Conservation (phyloP, 2,797 vertebrate species). For the Enteromius treurensis region DNA sequence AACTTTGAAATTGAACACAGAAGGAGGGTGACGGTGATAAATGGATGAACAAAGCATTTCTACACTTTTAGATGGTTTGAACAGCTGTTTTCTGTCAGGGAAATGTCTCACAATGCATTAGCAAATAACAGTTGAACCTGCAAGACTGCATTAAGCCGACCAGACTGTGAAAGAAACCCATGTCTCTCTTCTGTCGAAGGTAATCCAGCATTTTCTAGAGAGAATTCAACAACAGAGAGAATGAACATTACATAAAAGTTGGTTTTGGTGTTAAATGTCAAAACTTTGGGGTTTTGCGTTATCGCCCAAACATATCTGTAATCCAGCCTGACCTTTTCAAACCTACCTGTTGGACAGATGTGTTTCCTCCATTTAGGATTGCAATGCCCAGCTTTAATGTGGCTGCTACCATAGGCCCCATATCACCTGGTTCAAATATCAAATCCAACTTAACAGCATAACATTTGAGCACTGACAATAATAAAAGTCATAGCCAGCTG, state of each 20-base stretch:
- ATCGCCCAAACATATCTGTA: not conserved
- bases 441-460: constrained; percentile 19
- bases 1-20: constrained; percentile 8
- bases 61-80: not conserved
- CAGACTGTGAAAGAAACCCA: constrained; percentile 93
- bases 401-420: constrained; percentile 86
- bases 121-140: constrained; percentile 75
- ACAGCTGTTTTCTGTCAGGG: constrained; percentile 8
- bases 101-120: constrained; percentile 27
- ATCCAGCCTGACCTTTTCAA: not conserved
- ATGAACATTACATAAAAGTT: constrained; percentile 25
- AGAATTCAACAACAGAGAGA: constrained; percentile 60
- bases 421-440: constrained; percentile 78
- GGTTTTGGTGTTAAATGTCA: constrained; percentile 30
- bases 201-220: constrained; percentile 95
- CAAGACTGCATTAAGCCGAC: constrained; percentile 91
- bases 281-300: not conserved
- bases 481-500: constrained; percentile 6
- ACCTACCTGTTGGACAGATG: constrained; percentile 89
- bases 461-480: constrained; percentile 16
- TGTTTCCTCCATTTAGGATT: constrained; percentile 92
- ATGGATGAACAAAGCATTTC: constrained; percentile 24
- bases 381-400: constrained; percentile 93
- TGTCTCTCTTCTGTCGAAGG: constrained; percentile 89
- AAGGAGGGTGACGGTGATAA: not conserved